Percentiles rank a stretch among this genome's conserved stretches.
These are phyloP conservation scores for Coptodon rendalli DNA, from an alignment of 2,113 vertebrate species.

Conservation along the genomic window DNA sequence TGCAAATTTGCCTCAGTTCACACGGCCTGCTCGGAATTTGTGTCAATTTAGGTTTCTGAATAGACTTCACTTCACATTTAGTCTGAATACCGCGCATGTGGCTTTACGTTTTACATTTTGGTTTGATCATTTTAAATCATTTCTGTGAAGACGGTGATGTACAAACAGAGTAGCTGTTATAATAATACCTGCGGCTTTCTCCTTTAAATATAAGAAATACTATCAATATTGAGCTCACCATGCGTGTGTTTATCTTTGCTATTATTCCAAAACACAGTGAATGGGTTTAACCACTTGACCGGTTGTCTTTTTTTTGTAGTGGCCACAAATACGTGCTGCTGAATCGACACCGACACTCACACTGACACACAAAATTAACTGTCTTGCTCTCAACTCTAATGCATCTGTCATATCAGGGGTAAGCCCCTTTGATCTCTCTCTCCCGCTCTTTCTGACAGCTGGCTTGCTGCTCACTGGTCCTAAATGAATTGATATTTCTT, in stretches of 20 bases:
- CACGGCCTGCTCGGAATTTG: background rate
- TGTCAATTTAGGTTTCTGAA: background rate
- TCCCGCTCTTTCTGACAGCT: slow-evolving; percentile 52
- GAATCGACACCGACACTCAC: slow-evolving; percentile 19
- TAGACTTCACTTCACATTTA: background rate
- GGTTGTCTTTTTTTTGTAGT: background rate
- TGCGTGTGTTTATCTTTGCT: background rate
- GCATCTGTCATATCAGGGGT: slow-evolving; percentile 62
- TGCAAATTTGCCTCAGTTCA: background rate
- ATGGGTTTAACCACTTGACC: background rate
- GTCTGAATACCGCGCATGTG: background rate
- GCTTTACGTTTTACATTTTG: background rate
- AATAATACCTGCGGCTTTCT: background rate
- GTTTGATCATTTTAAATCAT: background rate
- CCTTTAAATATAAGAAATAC: background rate
- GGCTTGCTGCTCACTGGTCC: slow-evolving; percentile 64
- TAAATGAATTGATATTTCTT: slow-evolving; percentile 71
- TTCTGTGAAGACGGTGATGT: background rate
- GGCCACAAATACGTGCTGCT: background rate
- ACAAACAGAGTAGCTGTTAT: background rate
- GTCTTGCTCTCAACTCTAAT: slow-evolving; percentile 58
- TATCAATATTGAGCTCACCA: background rate
- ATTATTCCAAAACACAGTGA: background rate
- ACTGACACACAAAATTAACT: slow-evolving; percentile 58
- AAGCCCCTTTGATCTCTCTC: slow-evolving; percentile 53